phyloP scores from a whole-genome alignment of 2,113 vertebrate species.

The Epinephelus cyanopodus region DNA sequence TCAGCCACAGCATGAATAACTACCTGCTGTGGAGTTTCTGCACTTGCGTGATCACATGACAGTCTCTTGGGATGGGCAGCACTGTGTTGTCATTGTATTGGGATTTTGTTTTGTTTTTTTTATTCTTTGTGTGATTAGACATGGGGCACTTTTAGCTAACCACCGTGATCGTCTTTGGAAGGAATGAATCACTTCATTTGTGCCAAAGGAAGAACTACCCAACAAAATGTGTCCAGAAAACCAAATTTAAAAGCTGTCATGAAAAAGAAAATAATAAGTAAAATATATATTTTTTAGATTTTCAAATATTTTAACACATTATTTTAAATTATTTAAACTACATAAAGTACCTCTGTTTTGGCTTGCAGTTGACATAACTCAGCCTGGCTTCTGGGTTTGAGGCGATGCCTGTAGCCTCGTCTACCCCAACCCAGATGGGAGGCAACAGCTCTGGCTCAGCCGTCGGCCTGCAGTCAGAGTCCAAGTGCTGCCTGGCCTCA shows the following conservation, averaged over 20 bases:
- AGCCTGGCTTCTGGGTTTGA: slow-evolving; percentile 22
- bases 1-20: not conserved
- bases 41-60: not conserved
- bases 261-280: not conserved
- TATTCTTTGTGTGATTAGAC: not conserved
- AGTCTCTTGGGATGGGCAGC: not conserved
- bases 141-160: not conserved
- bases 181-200: not conserved
- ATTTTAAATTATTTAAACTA: not conserved
- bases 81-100: not conserved
- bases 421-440: slow-evolving; percentile 73
- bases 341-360: not conserved
- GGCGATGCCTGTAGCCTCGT: slow-evolving; percentile 45
- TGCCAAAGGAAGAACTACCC: not conserved
- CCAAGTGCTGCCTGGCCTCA: slow-evolving; percentile 71
- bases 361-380: slow-evolving; percentile 5
- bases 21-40: not conserved
- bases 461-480: slow-evolving; percentile 40
- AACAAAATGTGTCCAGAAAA: not conserved
- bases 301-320: not conserved
- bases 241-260: not conserved
- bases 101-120: not conserved
- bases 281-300: not conserved
- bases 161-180: not conserved
- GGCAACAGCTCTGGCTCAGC: slow-evolving; percentile 71